phyloP scores from a whole-genome alignment of 2,888 invertebrate genomes.

The Stratiomys singularior region DNA sequence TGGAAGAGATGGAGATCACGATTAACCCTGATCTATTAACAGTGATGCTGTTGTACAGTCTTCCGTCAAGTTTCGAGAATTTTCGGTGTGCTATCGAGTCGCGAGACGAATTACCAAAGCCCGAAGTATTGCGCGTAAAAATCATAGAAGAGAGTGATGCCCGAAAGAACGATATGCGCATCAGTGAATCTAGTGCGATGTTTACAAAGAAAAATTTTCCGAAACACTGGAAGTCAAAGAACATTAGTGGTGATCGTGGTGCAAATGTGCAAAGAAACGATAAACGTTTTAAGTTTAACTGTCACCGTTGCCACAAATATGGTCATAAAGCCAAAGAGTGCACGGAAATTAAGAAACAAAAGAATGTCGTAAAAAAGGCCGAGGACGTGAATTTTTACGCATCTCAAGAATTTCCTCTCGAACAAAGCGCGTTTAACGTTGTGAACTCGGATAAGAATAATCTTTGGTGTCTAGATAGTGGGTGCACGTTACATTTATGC shows the following conservation, averaged over 20 bases:
- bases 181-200: not conserved
- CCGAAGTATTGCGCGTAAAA: slow-evolving; percentile 57
- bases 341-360: slow-evolving; percentile 44
- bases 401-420: too few relatives aligned
- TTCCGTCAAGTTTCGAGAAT: slow-evolving; percentile 56
- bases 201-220: not conserved
- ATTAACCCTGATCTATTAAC: slow-evolving; percentile 55
- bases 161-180: not conserved
- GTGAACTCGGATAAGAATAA: not conserved
- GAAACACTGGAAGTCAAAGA: not conserved
- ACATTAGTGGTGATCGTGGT: not conserved
- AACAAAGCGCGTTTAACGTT: too few relatives aligned
- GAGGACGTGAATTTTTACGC: too few relatives aligned
- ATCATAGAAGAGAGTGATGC: slow-evolving; percentile 56
- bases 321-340: slow-evolving; percentile 40
- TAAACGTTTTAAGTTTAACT: not conserved
- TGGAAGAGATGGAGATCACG: slow-evolving; percentile 55
- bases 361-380: slow-evolving; percentile 15
- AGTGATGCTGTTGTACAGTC: slow-evolving; percentile 57
- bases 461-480: not conserved
- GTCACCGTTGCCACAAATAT: not conserved
- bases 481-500: not conserved
- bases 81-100: slow-evolving; percentile 58
- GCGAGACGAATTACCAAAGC: slow-evolving; percentile 55
- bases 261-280: not conserved